phyloP scores from a whole-genome alignment of 2,888 invertebrate genomes.

The Nomada goodeniana region DNA sequence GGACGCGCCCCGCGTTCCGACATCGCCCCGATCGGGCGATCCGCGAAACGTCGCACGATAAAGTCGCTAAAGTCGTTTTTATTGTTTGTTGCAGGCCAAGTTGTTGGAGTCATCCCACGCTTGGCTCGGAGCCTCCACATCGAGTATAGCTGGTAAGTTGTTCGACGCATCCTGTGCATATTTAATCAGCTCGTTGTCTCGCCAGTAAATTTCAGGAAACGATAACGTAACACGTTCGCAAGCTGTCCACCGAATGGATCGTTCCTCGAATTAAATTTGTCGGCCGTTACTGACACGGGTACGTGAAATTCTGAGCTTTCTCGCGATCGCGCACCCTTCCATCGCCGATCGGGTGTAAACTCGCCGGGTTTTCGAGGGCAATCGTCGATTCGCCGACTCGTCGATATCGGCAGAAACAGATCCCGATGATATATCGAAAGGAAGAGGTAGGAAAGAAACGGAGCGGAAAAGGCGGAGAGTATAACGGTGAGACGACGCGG shows the following conservation, averaged over 20 bases:
- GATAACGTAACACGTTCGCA: neutral
- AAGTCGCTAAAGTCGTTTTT: neutral
- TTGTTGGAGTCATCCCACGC: slow-evolving; percentile 96
- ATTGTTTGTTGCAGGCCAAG: slow-evolving; percentile 91
- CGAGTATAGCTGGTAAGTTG: slow-evolving; percentile 95
- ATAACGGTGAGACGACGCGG: slow-evolving; percentile 20
- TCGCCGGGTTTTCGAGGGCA: neutral
- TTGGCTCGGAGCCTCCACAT: slow-evolving; percentile 96
- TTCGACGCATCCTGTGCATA: slow-evolving; percentile 40
- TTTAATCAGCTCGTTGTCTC: slow-evolving; percentile 43
- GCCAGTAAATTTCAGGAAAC: slow-evolving; percentile 62
- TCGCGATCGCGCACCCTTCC: neutral
- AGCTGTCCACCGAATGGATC: slow-evolving; percentile 2
- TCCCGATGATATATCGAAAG: neutral
- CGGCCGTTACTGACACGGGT: neutral
- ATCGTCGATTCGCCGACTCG: neutral
- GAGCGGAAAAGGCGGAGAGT: slow-evolving; percentile 6
- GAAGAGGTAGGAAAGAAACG: slow-evolving; percentile 30
- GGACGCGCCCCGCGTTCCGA: too few relatives aligned
- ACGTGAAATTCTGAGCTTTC: neutral
- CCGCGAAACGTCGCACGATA: too few relatives aligned
- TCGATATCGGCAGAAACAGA: neutral
- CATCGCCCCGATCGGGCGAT: too few relatives aligned
- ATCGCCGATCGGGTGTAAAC: neutral
- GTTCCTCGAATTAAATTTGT: neutral